Evolutionary conservation across 2,888 invertebrate genomes (phyloP).

Genomic region (Andricus quercusramuli): DNA sequence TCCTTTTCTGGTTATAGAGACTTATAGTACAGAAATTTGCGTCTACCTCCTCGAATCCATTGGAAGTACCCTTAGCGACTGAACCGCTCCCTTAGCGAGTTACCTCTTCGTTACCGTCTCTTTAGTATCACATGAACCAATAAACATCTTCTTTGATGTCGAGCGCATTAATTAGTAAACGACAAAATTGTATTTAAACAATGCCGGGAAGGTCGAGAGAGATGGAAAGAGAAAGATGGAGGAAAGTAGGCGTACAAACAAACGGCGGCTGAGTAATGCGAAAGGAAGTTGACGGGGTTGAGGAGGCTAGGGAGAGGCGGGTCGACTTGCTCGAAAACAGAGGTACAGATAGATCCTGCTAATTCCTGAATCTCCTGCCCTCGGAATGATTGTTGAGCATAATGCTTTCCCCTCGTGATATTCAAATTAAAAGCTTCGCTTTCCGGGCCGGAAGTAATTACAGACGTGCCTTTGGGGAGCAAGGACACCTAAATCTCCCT

Average conservation of each 20-base stretch:
- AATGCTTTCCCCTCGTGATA: slow-evolving; percentile 57
- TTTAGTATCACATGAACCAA: slow-evolving; percentile 80
- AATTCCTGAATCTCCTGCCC: slow-evolving; percentile 68
- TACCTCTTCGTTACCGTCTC: slow-evolving; percentile 79
- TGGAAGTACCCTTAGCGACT: slow-evolving; percentile 64
- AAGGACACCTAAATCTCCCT: neutral
- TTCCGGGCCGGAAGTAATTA: slow-evolving; percentile 45
- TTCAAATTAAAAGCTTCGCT: slow-evolving; percentile 68
- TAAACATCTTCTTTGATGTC: slow-evolving; percentile 81
- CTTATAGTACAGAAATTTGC: neutral
- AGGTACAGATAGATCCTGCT: slow-evolving; percentile 70
- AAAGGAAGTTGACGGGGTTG: slow-evolving; percentile 45
- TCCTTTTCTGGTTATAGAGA: neutral
- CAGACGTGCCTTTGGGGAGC: neutral
- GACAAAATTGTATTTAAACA: slow-evolving; percentile 84
- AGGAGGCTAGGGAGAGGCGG: slow-evolving; percentile 34
- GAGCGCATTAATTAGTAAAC: slow-evolving; percentile 82
- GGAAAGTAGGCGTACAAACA: slow-evolving; percentile 73
- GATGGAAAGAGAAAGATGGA: slow-evolving; percentile 47
- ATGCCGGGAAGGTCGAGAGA: slow-evolving; percentile 74
- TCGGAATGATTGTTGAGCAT: slow-evolving; percentile 71
- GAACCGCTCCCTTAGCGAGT: slow-evolving; percentile 75
- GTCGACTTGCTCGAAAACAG: slow-evolving; percentile 48
- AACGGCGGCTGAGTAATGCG: slow-evolving; percentile 60
- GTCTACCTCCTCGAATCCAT: slow-evolving; percentile 44